These are phyloP conservation scores for Dasyurus viverrinus DNA, from an alignment of 2,113 vertebrate genomes.

Conservation along the genomic window DNA sequence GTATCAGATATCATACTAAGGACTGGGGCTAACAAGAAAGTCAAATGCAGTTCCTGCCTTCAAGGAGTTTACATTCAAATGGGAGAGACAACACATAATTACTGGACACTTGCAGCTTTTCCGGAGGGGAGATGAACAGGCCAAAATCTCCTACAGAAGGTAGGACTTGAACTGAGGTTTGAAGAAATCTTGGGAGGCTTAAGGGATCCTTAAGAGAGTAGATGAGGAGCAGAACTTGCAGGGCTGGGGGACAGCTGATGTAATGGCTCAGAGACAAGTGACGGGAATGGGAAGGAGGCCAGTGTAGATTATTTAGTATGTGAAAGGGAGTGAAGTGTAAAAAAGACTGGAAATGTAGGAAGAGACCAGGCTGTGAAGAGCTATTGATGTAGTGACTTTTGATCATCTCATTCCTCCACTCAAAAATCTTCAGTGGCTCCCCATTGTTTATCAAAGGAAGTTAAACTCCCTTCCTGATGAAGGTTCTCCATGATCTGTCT, in stretches of 20 bases:
- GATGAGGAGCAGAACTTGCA: background rate
- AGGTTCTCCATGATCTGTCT: background rate
- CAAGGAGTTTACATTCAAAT: background rate
- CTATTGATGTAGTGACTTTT: background rate
- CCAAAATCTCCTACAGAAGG: background rate
- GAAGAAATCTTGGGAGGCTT: background rate
- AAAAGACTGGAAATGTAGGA: background rate
- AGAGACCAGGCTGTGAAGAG: background rate
- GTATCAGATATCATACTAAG: background rate
- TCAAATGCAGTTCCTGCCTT: background rate
- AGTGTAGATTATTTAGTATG: background rate
- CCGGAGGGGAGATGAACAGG: background rate
- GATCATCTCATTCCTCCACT: background rate
- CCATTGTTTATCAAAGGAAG: background rate
- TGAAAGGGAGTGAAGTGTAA: background rate
- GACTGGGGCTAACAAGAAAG: background rate
- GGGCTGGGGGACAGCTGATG: background rate
- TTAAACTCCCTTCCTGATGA: background rate
- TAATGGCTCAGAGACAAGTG: background rate
- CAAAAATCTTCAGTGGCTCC: slow-evolving; percentile 1
- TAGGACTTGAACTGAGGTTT: background rate
- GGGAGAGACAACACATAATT: background rate
- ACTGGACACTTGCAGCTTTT: background rate
- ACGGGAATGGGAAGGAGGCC: background rate
- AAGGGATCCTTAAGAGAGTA: background rate